Conservation (phyloP, 2,113 vertebrate species). For the Hyla sarda region DNA sequence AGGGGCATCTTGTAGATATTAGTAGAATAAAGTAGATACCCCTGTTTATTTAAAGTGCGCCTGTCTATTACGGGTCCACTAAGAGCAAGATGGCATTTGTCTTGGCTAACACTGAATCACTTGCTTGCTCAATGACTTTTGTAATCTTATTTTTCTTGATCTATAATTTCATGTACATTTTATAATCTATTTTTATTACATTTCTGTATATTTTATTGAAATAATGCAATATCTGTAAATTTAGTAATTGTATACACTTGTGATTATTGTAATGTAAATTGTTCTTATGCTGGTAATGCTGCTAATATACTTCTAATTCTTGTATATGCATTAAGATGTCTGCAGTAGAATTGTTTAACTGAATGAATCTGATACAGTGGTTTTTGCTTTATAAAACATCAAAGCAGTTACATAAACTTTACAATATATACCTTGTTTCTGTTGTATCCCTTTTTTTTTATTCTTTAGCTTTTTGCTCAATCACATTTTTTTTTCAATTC, state of each 20-base stretch:
- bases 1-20: too few species aligned
- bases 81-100: neutral
- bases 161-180: neutral
- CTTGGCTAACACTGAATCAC: neutral
- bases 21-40: too few species aligned
- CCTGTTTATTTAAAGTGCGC: neutral
- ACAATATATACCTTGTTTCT: neutral
- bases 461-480: neutral
- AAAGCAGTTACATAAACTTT: neutral
- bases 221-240: conserved; percentile 21
- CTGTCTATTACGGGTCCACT: neutral
- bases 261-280: neutral
- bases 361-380: neutral
- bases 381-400: too few species aligned
- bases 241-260: neutral
- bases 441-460: neutral
- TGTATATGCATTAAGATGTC: neutral
- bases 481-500: too few species aligned
- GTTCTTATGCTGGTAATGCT: neutral
- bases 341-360: neutral
- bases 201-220: conserved; percentile 4
- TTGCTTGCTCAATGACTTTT: neutral
- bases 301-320: neutral
- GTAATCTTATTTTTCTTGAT: neutral
- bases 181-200: neutral